Base-by-base conservation (phyloP, 2,113 vertebrate species). In the Rutilus rutilus region DNA sequence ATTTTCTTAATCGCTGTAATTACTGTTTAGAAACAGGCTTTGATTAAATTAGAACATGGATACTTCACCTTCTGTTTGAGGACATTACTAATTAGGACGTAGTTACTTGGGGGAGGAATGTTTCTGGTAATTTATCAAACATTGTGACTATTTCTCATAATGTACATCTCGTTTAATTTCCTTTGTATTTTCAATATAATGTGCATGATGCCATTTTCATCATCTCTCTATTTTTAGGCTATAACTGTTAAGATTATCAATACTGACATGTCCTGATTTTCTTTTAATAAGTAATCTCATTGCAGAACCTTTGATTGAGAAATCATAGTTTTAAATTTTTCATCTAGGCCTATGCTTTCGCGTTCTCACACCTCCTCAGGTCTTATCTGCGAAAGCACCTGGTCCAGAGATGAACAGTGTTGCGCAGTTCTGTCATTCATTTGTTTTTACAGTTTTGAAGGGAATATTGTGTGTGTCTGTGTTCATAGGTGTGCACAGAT, bases 1-100 rank as follows among this genome's bases (percentile, higher is more conserved):
- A 69, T 33, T 69, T 82, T 82, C 79, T 67, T 69, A 82, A 82
- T 82, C 17, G n/a, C 62, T 69, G 45, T 82, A 82, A 82, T 69
- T 82, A 82, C 42, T 23, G 42, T 69, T 82, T 82, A 69, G 79
- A 82, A 67, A 82, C 42, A 65, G n/a, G 17, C 62, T 12, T 67
- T 69, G 79, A 82, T 82, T 82, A 2, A 33, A 82, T 82, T 82
- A 52, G 25, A 82, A 82, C 27, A 12, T 9, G 42, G 79, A 36
- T 25, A 67, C 42, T 64, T 47, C 10, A 65, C 19, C 27, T 23
- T 85, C 25, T 85, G 73, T 64, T 85, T 45, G 59, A 52, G 60
- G 23, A 52, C 7, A 1, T n/a, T 10, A 47, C 9, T 57, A 83
- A 84, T 39, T 54, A 7, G 9, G 10, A n/a, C 25, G 1, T 47